phyloP scores from a whole-genome alignment of 1,140 invertebrate genomes.

The Drosophila lowei region DNA sequence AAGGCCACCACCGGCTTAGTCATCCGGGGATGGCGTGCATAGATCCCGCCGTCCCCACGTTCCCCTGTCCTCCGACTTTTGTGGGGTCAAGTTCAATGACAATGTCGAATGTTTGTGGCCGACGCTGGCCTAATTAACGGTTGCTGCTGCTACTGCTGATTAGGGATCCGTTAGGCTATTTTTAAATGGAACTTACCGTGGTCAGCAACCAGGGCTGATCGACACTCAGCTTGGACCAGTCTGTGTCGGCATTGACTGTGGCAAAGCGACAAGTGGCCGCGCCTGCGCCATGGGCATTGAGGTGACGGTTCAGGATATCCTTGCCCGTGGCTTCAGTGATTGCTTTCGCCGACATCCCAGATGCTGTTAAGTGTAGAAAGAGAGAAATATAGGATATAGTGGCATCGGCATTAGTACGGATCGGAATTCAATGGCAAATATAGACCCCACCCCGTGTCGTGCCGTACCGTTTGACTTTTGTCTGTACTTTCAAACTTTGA shows the following conservation, averaged over 20 bases:
- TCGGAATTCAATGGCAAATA: constrained; percentile 19
- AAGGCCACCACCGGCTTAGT: constrained; percentile 29
- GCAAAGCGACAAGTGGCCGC: constrained; percentile 92
- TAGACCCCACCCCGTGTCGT: background rate
- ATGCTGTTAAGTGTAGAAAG: constrained; percentile 24
- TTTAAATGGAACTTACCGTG: constrained; percentile 84
- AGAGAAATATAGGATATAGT: background rate
- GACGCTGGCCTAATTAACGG: constrained; percentile 35
- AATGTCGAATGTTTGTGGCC: constrained; percentile 24
- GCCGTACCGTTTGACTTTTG: constrained; percentile 47
- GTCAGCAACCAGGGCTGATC: constrained; percentile 94
- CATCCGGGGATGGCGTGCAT: constrained; percentile 35
- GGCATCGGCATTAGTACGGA: background rate
- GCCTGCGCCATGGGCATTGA: constrained; percentile 88
- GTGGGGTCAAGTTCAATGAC: constrained; percentile 74
- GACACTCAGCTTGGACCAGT: constrained; percentile 90
- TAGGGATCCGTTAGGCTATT: constrained; percentile 39
- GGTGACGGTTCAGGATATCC: constrained; percentile 93
- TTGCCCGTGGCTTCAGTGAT: constrained; percentile 98
- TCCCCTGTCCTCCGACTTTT: background rate
- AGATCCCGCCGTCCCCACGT: background rate
- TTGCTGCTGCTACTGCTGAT: constrained; percentile 22
- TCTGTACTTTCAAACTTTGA: constrained; percentile 77
- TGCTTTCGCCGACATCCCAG: constrained; percentile 97
- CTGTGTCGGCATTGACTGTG: constrained; percentile 89